These are phyloP conservation scores for Neria commutata DNA, from an alignment of 2,888 invertebrate genomes.

Conservation along the genomic window DNA sequence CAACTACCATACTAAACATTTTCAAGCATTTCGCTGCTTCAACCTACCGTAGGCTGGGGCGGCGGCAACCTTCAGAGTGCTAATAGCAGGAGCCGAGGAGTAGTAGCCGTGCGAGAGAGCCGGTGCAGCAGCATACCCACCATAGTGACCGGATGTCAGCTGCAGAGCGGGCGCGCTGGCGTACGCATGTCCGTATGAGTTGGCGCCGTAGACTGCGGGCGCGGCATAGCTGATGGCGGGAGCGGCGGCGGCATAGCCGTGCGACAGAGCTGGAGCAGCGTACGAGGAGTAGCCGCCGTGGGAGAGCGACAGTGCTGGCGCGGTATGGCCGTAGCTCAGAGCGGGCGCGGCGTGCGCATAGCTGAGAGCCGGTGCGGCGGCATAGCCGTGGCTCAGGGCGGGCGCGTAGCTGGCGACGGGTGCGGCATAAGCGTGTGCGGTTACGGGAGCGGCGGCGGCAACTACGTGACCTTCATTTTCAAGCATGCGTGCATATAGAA, in stretches of 20 bases:
- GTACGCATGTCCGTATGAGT: conserved; percentile 21
- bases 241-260: conserved; percentile 33
- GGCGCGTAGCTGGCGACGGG: conserved; percentile 35
- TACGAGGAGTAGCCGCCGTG: conserved; percentile 34
- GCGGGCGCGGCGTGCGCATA: conserved; percentile 10
- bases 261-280: conserved; percentile 30
- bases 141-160: conserved; percentile 31
- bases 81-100: conserved; percentile 41
- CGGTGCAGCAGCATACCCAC: conserved; percentile 26
- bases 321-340: conserved; percentile 36
- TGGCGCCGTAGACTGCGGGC: conserved; percentile 14
- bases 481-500: not conserved
- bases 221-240: conserved; percentile 26
- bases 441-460: conserved; percentile 42
- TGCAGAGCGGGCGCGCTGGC: conserved; percentile 30
- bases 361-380: not conserved
- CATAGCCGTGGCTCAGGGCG: conserved; percentile 25
- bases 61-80: conserved; percentile 46
- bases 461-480: conserved; percentile 41
- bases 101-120: conserved; percentile 34
- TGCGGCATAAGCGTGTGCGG: conserved; percentile 41
- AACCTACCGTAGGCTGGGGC: conserved; percentile 57
- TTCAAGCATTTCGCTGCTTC: too few species aligned
- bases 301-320: conserved; percentile 18
- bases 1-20: too few species aligned